phyloP scores from a whole-genome alignment of 2,888 invertebrate genomes.

The Lomographa bimaculata region DNA sequence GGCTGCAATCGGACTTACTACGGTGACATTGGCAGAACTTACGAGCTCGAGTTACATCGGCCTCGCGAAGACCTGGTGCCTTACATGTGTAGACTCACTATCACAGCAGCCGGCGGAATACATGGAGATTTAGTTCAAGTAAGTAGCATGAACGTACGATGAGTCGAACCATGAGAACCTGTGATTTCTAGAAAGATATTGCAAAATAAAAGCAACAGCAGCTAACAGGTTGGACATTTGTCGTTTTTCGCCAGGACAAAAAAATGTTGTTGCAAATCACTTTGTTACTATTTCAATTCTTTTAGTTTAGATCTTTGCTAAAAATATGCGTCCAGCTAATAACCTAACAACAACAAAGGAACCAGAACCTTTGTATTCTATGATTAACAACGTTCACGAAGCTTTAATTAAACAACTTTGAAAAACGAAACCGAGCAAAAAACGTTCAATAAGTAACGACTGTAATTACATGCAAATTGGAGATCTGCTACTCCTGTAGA shows the following conservation, averaged over 20 bases:
- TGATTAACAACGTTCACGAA: constrained; percentile 6
- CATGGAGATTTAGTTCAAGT: constrained; percentile 95
- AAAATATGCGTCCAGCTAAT: too few relatives aligned
- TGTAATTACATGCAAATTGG: constrained; percentile 36
- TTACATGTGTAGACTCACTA: constrained; percentile 93
- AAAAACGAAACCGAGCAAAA: constrained; percentile 14
- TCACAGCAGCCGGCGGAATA: constrained; percentile 91
- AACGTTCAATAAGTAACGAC: constrained; percentile 30
- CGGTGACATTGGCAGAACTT: constrained; percentile 94
- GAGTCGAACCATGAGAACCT: too few relatives aligned
- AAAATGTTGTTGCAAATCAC: too few relatives aligned
- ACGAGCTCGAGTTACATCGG: constrained; percentile 92
- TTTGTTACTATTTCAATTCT: too few relatives aligned
- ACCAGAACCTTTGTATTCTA: too few relatives aligned
- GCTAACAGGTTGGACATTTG: too few relatives aligned
- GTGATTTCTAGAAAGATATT: too few relatives aligned
- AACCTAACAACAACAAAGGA: not conserved
- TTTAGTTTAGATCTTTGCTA: too few relatives aligned
- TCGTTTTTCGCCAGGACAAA: too few relatives aligned
- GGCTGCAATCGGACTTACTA: constrained; percentile 96
- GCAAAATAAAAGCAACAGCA: too few relatives aligned
- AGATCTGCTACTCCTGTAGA: constrained; percentile 23
- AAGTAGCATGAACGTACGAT: too few relatives aligned
- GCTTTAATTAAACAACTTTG: constrained; percentile 12
- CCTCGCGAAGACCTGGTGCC: constrained; percentile 94